phyloP scores from a whole-genome alignment of 2,113 vertebrate genomes.

The Beaufortia kweichowensis region DNA sequence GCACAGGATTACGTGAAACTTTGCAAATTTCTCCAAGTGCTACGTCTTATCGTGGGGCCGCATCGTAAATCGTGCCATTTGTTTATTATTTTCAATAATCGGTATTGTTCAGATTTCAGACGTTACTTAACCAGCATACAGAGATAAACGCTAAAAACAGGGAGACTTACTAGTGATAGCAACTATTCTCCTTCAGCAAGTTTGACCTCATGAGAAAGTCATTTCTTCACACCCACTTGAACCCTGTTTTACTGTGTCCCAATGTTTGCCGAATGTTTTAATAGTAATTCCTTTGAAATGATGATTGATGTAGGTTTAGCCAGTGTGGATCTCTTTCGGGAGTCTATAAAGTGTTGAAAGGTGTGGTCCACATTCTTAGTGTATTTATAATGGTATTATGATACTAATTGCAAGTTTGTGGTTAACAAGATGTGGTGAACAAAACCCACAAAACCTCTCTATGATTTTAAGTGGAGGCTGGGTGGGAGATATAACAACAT shows the following conservation, averaged over 20 bases:
- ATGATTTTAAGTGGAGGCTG: slow-evolving; percentile 3
- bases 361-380: slow-evolving; percentile 23
- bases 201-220: neutral
- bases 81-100: slow-evolving; percentile 23
- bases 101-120: slow-evolving; percentile 39
- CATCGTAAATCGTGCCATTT: slow-evolving; percentile 37
- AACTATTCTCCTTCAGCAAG: neutral
- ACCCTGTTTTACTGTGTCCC: slow-evolving; percentile 3
- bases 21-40: slow-evolving; percentile 46
- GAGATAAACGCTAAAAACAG: slow-evolving; percentile 3
- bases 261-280: neutral
- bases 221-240: slow-evolving; percentile 17
- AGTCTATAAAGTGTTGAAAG: slow-evolving; percentile 3
- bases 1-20: slow-evolving; percentile 63
- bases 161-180: neutral
- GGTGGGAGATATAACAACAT: neutral
- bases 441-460: slow-evolving; percentile 3
- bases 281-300: neutral
- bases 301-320: slow-evolving; percentile 17
- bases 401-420: slow-evolving; percentile 28
- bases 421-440: slow-evolving; percentile 9
- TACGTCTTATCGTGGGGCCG: slow-evolving; percentile 19
- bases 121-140: slow-evolving; percentile 3
- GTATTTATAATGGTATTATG: slow-evolving; percentile 17
- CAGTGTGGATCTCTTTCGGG: neutral